Evolutionary conservation across 1,140 invertebrate genomes (phyloP).

Genomic region (Lepidurus packardi): DNA sequence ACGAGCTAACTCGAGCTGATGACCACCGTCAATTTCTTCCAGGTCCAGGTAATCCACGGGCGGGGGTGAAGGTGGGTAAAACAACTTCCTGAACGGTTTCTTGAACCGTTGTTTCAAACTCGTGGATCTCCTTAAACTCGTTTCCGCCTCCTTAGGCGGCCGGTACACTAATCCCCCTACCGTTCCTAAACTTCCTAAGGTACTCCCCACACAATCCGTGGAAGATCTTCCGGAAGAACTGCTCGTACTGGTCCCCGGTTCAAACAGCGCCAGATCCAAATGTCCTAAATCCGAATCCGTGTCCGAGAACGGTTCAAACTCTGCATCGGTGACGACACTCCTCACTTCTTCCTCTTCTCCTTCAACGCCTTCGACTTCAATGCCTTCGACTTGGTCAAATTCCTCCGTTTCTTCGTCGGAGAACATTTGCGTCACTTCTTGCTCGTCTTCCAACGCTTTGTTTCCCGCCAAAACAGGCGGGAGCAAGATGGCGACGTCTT

Average conservation of each 20-base stretch:
- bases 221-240: slow-evolving; percentile 22
- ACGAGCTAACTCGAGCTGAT: background rate
- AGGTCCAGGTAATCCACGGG: slow-evolving; percentile 30
- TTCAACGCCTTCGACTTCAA: background rate
- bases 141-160: slow-evolving; percentile 26
- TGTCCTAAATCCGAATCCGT: slow-evolving; percentile 60
- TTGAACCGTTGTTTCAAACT: slow-evolving; percentile 29
- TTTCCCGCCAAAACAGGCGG: background rate
- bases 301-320: slow-evolving; percentile 54
- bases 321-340: slow-evolving; percentile 35
- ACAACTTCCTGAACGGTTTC: slow-evolving; percentile 32
- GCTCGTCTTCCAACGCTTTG: background rate
- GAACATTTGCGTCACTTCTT: slow-evolving; percentile 24
- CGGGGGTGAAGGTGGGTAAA: slow-evolving; percentile 28
- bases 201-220: slow-evolving; percentile 26
- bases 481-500: background rate
- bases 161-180: slow-evolving; percentile 31
- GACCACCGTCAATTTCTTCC: background rate
- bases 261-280: slow-evolving; percentile 60
- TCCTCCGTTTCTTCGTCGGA: background rate
- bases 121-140: slow-evolving; percentile 1
- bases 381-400: too few relatives aligned
- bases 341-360: slow-evolving; percentile 20
- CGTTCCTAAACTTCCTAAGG: slow-evolving; percentile 27
- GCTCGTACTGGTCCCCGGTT: slow-evolving; percentile 47